Conservation (phyloP, 92 coral and sea anemone species). For the Metridium senile region DNA sequence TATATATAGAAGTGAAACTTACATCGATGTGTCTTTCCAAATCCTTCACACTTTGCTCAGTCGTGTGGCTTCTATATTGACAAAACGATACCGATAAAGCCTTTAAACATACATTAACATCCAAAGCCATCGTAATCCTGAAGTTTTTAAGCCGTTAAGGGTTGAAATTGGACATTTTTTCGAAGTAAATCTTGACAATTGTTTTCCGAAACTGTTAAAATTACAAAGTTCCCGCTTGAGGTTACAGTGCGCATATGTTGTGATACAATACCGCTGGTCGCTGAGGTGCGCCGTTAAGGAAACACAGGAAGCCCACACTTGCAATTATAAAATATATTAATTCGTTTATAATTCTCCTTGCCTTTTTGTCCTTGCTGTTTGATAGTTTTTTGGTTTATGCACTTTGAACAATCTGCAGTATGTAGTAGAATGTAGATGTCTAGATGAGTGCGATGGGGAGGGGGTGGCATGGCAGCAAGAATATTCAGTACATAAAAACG, state of each 20-base stretch:
- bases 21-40: conserved; percentile 97
- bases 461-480: too few species aligned
- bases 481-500: too few species aligned
- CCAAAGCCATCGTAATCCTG: conserved; percentile 69
- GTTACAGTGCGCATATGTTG: conserved; percentile 31
- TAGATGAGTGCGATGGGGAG: too few species aligned
- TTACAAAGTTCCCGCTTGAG: conserved; percentile 52
- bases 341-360: too few species aligned
- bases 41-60: conserved; percentile 82
- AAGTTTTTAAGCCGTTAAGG: background rate
- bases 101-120: conserved; percentile 91
- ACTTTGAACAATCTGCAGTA: too few species aligned
- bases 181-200: background rate
- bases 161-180: background rate
- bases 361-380: too few species aligned
- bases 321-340: too few species aligned
- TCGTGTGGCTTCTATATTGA: conserved; percentile 86
- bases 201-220: background rate
- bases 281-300: background rate
- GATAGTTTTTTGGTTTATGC: too few species aligned
- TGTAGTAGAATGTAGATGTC: too few species aligned
- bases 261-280: conserved; percentile 26
- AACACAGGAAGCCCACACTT: conserved; percentile 8
- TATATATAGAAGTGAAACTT: too few species aligned
- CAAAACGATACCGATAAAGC: conserved; percentile 92